Conservation (phyloP, 64 coral and sea anemone species). For the Astreopora myriophthalma region DNA sequence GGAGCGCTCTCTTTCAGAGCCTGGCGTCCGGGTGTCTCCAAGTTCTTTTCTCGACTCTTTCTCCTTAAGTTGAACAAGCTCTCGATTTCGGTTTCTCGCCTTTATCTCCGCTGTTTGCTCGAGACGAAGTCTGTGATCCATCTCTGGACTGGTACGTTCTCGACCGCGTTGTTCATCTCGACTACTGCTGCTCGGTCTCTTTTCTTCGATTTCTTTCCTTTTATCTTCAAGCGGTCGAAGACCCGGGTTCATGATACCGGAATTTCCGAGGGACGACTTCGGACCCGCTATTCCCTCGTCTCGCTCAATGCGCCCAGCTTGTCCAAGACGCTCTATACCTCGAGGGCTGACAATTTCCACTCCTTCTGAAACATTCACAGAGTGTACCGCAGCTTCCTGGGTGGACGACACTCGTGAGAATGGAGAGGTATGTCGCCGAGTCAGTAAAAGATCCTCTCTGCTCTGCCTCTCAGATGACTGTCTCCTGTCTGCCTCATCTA, state of each 20-base stretch:
- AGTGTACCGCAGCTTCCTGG: constrained; percentile 43
- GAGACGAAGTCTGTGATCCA: constrained; percentile 45
- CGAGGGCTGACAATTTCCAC: constrained; percentile 29
- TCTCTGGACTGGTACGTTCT: constrained; percentile 17
- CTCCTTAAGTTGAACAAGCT: constrained; percentile 69
- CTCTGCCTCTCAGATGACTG: constrained; percentile 48
- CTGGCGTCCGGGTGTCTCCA: constrained; percentile 40
- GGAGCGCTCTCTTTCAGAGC: constrained; percentile 61
- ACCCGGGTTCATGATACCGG: constrained; percentile 27
- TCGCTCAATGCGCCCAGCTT: neutral
- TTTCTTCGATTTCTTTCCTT: constrained; percentile 33
- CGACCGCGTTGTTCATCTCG: constrained; percentile 35
- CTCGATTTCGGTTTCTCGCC: constrained; percentile 43
- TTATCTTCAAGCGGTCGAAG: constrained; percentile 43
- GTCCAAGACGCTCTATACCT: constrained; percentile 31
- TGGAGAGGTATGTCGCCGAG: constrained; percentile 33
- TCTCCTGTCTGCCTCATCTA: constrained; percentile 68
- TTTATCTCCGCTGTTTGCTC: constrained; percentile 60
- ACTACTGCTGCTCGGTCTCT: neutral
- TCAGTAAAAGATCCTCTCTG: constrained; percentile 70
- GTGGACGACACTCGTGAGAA: constrained; percentile 31
- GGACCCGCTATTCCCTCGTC: neutral
- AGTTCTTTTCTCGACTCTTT: constrained; percentile 69
- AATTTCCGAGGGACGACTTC: constrained; percentile 43
- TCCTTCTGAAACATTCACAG: constrained; percentile 66